phyloP scores from a whole-genome alignment of 2,113 vertebrate genomes.

The Poeciliopsis turrubarensis region DNA sequence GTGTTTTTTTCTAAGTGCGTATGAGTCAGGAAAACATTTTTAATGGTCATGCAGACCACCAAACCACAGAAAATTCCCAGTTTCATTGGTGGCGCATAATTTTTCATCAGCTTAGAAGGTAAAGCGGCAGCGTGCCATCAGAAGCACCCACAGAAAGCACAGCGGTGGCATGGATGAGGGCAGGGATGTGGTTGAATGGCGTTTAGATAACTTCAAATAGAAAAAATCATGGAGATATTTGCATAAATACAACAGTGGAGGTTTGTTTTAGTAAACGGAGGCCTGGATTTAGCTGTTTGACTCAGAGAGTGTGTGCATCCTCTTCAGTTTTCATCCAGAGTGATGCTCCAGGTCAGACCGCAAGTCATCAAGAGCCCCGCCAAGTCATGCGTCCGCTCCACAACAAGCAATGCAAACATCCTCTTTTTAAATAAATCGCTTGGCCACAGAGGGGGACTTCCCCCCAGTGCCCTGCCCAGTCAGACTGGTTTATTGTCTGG shows the following conservation, averaged over 20 bases:
- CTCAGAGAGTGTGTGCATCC: slow-evolving; percentile 31
- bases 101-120: slow-evolving; percentile 16
- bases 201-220: background rate
- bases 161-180: slow-evolving; percentile 6
- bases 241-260: slow-evolving; percentile 35
- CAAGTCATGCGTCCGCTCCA: slow-evolving; percentile 40
- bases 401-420: slow-evolving; percentile 45
- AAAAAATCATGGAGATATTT: slow-evolving; percentile 19
- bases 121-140: background rate
- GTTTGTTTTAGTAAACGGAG: slow-evolving; percentile 39
- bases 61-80: background rate
- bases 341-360: slow-evolving; percentile 39
- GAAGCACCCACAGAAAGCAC: slow-evolving; percentile 7
- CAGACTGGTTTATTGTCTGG: slow-evolving; percentile 24
- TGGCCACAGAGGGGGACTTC: slow-evolving; percentile 64
- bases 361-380: slow-evolving; percentile 32
- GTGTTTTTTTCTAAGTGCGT: slow-evolving; percentile 35
- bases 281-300: slow-evolving; percentile 7
- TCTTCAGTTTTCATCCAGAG: slow-evolving; percentile 38
- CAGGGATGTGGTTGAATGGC: background rate
- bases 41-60: background rate
- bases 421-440: slow-evolving; percentile 44
- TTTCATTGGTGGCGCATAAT: slow-evolving; percentile 22
- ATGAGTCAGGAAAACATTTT: slow-evolving; percentile 34
- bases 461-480: slow-evolving; percentile 48